Percentiles rank a stretch among this genome's conserved stretches.
These are phyloP conservation scores for Cydia amplana DNA, from an alignment of 1,140 invertebrate genomes.

Conservation along the genomic window DNA sequence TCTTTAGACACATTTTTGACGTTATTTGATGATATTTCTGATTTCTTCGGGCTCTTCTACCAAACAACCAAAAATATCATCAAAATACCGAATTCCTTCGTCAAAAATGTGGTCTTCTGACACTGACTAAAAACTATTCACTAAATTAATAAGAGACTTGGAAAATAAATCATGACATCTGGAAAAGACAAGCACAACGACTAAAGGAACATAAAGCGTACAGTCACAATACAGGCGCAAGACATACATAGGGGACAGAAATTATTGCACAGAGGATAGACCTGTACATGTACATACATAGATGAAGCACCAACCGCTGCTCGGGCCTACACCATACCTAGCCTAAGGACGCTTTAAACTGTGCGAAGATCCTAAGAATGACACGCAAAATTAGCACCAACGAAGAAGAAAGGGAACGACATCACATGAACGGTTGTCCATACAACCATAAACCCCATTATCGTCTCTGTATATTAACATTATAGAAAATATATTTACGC, in stretches of 20 bases:
- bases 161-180: conserved; percentile 10
- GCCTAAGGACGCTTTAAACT: conserved; percentile 43
- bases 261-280: conserved; percentile 64
- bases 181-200: conserved; percentile 28
- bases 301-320: conserved; percentile 77
- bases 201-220: conserved; percentile 48
- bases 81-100: too few species aligned
- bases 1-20: too few species aligned
- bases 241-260: conserved; percentile 58
- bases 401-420: too few species aligned
- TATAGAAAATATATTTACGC: too few species aligned
- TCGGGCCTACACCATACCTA: conserved; percentile 63
- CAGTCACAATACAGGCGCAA: conserved; percentile 66
- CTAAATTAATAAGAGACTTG: neutral
- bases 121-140: too few species aligned
- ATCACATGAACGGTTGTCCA: too few species aligned
- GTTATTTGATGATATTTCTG: too few species aligned
- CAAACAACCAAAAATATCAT: too few species aligned
- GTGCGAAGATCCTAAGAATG: conserved; percentile 30
- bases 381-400: neutral
- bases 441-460: too few species aligned
- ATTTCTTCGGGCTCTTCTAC: too few species aligned
- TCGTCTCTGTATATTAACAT: too few species aligned
- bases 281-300: conserved; percentile 54
- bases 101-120: too few species aligned